Conservation (phyloP, 2,797 vertebrate genomes). For the Sphenopsis melanotis region DNA sequence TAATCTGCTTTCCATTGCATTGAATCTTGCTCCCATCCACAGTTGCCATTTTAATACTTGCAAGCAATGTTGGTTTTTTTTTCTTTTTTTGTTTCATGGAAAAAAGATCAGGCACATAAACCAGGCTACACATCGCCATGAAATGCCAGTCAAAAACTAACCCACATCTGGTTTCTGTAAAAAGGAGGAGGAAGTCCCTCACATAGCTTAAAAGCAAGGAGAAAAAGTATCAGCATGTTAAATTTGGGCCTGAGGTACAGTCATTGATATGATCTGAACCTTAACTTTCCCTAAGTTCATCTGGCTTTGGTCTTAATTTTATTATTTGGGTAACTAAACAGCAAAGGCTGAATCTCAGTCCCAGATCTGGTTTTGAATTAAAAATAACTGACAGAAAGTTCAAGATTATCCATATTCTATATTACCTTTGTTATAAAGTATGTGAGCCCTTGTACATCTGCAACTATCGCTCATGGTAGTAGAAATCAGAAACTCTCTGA, state of each 20-base stretch:
- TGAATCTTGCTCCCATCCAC: neutral
- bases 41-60: neutral
- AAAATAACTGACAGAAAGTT: neutral
- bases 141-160: neutral
- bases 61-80: neutral
- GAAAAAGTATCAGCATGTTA: constrained; percentile 35
- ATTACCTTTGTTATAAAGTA: neutral
- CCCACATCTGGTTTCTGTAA: constrained; percentile 39
- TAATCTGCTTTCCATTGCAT: constrained; percentile 23
- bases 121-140: neutral
- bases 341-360: constrained; percentile 11
- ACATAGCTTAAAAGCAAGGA: neutral
- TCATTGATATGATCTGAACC: constrained; percentile 37
- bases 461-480: neutral
- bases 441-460: neutral
- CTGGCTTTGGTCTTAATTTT: constrained; percentile 36
- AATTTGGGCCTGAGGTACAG: constrained; percentile 31
- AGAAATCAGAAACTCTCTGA: constrained; percentile 6
- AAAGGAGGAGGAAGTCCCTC: constrained; percentile 8
- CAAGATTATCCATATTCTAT: neutral
- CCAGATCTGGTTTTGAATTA: constrained; percentile 28
- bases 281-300: constrained; percentile 5
- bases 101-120: neutral
- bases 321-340: constrained; percentile 26
- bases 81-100: neutral